Evolutionary conservation across 92 coral and sea anemone species (phyloP), one percentile per base, ranked within the genome.

Genomic region (Heteractis magnifica): DNA sequence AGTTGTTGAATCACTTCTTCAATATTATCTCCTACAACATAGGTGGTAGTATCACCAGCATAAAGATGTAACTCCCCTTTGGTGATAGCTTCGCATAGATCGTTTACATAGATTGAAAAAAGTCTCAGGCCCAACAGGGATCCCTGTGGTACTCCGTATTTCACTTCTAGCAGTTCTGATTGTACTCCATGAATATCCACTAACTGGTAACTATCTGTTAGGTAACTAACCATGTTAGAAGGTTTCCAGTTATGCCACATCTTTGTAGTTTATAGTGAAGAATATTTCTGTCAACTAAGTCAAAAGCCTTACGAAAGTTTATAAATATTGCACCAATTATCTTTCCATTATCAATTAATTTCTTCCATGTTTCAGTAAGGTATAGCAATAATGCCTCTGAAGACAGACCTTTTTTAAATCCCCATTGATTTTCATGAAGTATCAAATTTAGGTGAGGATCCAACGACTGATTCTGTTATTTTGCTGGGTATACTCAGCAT

Each of bases 371-470:
- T 52, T 82, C 79, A 53, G 86, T 49, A 10, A 74, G 70, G 77
- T 82, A 68, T 74, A 85, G 71, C n/a, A 72, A 59, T n/a, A 79
- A 79, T 44, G 88, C 12, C 16, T 58, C 65, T 9, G 65, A 58
- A 58, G 65, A 58, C 18, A 58, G 15, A 58, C 65, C 65, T 68
- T 79, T 85, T 56, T 60, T 79, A 44, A 52, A 79, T 49, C 76
- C 88, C 74, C 88, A 85, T 49, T 85, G 88, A 15, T 79, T 79
- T 26, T 85, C 14, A 4, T 85, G 84, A 58, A 85, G 79, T 4
- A 79, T 62, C 18, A 77, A 59, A 7, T 78, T 56, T 19, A 85
- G 77, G 68, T 85, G 88, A 11, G 65, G 48, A 79, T 78, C 88
- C 21, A 85, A 52, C 10, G 20, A 70, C 84, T 65, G 84, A 78